These are phyloP conservation scores for Diarsia mendica DNA, from an alignment of 2,888 invertebrate species.

Conservation along the genomic window DNA sequence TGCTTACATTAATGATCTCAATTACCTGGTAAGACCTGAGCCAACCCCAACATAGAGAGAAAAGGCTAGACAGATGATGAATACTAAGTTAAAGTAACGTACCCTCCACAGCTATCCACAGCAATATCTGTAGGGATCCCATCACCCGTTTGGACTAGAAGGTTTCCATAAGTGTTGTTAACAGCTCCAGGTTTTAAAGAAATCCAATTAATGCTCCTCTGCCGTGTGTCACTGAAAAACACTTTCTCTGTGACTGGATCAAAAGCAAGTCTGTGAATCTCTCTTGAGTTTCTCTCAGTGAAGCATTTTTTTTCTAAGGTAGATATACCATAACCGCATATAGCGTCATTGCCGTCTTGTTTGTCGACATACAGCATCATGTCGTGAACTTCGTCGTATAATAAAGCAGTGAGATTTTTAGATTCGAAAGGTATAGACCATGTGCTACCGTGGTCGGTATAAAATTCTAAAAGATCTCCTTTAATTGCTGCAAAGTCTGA, in stretches of 20 bases:
- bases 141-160: background rate
- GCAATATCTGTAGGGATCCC: slow-evolving; percentile 13
- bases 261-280: background rate
- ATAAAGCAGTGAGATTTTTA: background rate
- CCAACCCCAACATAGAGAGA: too few relatives aligned
- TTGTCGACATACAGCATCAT: slow-evolving; percentile 12
- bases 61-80: too few relatives aligned
- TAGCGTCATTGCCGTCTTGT: background rate
- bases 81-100: background rate
- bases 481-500: slow-evolving; percentile 2
- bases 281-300: background rate
- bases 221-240: slow-evolving; percentile 1
- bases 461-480: slow-evolving; percentile 9
- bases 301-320: background rate
- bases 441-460: background rate
- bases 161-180: slow-evolving; percentile 1
- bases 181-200: slow-evolving; percentile 2
- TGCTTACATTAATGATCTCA: too few relatives aligned
- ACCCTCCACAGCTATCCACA: slow-evolving; percentile 16
- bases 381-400: slow-evolving; percentile 1
- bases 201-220: slow-evolving; percentile 5
- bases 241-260: slow-evolving; percentile 8
- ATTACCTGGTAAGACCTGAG: too few relatives aligned
- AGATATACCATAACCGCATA: slow-evolving; percentile 6
- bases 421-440: background rate